Percentiles rank a stretch among this genome's conserved stretches.
phyloP scores from a whole-genome alignment of 2,888 invertebrate species.

The Actias luna region DNA sequence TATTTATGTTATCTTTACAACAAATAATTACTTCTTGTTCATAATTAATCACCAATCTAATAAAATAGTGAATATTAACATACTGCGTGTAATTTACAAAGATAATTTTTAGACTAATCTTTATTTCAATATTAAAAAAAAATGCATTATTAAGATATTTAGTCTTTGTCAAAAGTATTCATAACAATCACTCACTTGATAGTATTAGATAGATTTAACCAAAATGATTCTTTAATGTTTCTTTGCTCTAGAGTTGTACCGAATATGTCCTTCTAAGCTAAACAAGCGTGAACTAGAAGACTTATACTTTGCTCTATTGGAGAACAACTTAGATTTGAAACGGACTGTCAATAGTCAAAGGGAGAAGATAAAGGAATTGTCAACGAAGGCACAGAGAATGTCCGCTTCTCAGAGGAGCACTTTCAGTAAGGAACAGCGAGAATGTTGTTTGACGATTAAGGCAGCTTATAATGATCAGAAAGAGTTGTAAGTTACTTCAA shows the following conservation, averaged over 20 bases:
- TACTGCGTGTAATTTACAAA: no score
- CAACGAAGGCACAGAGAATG: constrained; percentile 57
- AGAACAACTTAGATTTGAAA: constrained; percentile 83
- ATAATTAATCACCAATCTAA: no score
- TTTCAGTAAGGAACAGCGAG: constrained; percentile 41
- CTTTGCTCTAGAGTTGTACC: constrained; percentile 47
- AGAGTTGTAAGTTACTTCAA: constrained; percentile 50
- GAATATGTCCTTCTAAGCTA: constrained; percentile 75
- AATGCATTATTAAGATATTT: no score
- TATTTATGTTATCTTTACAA: no score
- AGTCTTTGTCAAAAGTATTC: no score
- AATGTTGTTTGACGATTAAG: constrained; percentile 49
- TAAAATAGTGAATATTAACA: no score
- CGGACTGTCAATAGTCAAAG: constrained; percentile 82
- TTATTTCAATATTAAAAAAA: no score
- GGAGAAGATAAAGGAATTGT: constrained; percentile 66
- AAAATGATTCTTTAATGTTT: no score
- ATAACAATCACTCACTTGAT: no score
- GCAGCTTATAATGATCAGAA: constrained; percentile 54
- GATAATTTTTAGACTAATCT: no score
- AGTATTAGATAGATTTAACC: no score
- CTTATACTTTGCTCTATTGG: constrained; percentile 82
- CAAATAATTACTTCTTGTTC: no score
- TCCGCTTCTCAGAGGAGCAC: constrained; percentile 39
- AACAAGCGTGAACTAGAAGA: constrained; percentile 85